Base-by-base conservation (phyloP, 2,797 vertebrate species). In the Hyperoplus immaculatus region DNA sequence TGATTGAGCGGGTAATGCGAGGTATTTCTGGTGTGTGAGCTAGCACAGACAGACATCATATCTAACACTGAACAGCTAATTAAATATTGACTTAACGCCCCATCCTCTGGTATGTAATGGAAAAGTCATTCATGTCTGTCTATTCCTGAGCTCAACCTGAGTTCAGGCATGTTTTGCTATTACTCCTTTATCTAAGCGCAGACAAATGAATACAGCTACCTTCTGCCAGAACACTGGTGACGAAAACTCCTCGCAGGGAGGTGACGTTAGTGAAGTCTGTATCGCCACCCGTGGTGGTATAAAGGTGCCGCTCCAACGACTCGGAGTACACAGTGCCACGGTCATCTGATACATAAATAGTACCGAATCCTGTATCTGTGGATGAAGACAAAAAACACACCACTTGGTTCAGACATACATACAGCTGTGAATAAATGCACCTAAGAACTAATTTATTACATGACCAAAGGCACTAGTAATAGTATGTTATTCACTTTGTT, bases 231-330 rank as follows among this genome's bases (percentile, higher is more conserved):
- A 97, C 87, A 0, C 97, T 98, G 78, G 97, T 97, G 85, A 98
- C 95, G 82, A 96, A 99, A 85, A 97, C 97, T 12, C 98, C 97
- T 0, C 97, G 94, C 77, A 99, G 95, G 6, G 98, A 99, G 36
- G 97, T 99, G 88, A 98, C 94, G 0, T 98, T 99, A 61, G 97
- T 99, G 88, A 99, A 99, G 88, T 99, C 98, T 0, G 97, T 99
- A 66, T 98, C 97, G 0, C 97, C 97, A 0, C 97, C 96, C 0
- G 96, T 96, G 65, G 95, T 95, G 38, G 96, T 97, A 55, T 98
- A 99, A 65, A 99, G 96, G 87, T 99, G 98, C 7, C 94, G 94
- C 88, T 98, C 97, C 89, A 99, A 82, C 66, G 98, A 99, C 86
- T 98, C 98, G 42, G 98, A 99, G 88, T 97, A 99, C 21, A 99